phyloP scores from a whole-genome alignment of 2,797 vertebrate genomes.

The Hemitrygon akajei region DNA sequence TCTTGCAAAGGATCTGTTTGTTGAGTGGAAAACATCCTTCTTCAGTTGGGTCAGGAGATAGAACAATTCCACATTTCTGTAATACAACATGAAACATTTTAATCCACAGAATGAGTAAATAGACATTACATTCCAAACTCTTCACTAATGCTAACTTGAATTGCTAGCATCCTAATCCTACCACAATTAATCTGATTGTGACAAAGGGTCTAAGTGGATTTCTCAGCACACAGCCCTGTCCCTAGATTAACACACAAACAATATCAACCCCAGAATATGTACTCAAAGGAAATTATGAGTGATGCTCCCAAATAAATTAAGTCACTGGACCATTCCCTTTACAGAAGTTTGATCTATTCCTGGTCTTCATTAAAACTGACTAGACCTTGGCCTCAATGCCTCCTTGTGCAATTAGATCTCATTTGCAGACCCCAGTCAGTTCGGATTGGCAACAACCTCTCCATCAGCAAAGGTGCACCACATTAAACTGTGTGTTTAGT shows the following conservation, averaged over 20 bases:
- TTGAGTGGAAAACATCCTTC: conserved; percentile 78
- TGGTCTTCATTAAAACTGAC: not conserved
- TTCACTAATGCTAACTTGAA: not conserved
- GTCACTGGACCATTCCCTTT: not conserved
- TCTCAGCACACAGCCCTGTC: not conserved
- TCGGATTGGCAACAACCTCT: too few species aligned
- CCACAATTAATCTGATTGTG: not conserved
- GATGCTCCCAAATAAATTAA: not conserved
- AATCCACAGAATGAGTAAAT: not conserved
- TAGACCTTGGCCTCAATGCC: too few species aligned
- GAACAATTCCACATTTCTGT: conserved; percentile 69
- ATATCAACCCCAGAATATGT: not conserved
- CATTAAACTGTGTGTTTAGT: too few species aligned
- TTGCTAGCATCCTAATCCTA: not conserved
- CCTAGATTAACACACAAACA: not conserved
- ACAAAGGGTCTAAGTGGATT: not conserved
- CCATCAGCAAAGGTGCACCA: too few species aligned
- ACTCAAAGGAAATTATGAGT: not conserved
- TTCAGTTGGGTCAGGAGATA: conserved; percentile 79
- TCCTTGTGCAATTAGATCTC: too few species aligned
- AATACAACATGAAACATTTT: conserved; percentile 27
- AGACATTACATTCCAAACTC: not conserved
- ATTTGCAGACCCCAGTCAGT: too few species aligned
- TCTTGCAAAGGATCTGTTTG: conserved; percentile 74
- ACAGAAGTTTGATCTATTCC: not conserved